Percentiles rank a stretch among this genome's conserved stretches.
These are phyloP conservation scores for Syngnathoides biaculeatus DNA, from an alignment of 2,113 vertebrate genomes.

Conservation along the genomic window DNA sequence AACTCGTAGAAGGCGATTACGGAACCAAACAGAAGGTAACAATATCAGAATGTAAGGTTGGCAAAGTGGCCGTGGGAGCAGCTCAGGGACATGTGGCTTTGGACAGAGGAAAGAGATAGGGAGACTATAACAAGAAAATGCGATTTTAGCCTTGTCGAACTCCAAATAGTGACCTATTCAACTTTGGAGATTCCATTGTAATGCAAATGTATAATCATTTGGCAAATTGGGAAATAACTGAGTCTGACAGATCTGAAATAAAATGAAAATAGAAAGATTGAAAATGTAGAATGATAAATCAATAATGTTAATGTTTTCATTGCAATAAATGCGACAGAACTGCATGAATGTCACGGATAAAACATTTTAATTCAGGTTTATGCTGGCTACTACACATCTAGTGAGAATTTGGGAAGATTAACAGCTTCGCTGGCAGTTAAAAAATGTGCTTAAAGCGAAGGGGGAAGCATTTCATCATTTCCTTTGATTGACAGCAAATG, in stretches of 20 bases:
- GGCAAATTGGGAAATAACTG: too few species aligned
- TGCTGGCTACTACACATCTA: neutral
- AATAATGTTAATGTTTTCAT: neutral
- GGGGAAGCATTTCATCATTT: conserved; percentile 55
- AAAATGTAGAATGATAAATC: too few species aligned
- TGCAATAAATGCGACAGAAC: neutral
- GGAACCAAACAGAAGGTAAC: conserved; percentile 64
- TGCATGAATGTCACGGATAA: neutral
- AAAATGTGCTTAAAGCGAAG: neutral
- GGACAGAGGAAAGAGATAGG: conserved; percentile 35
- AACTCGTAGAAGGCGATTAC: conserved; percentile 49
- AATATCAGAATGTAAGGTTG: conserved; percentile 66
- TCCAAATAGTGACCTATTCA: too few species aligned
- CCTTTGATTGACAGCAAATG: conserved; percentile 61
- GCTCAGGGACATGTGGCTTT: conserved; percentile 43
- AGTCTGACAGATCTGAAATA: too few species aligned
- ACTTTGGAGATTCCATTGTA: too few species aligned
- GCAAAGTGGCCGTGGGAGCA: conserved; percentile 49
- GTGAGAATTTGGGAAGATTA: neutral
- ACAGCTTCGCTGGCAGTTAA: neutral
- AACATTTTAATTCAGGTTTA: neutral
- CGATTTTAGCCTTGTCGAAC: too few species aligned
- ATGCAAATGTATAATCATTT: too few species aligned
- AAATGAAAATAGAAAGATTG: too few species aligned
- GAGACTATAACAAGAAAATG: too few species aligned